These are phyloP conservation scores for Coenonympha glycerion DNA, from an alignment of 2,888 invertebrate genomes.

Conservation along the genomic window DNA sequence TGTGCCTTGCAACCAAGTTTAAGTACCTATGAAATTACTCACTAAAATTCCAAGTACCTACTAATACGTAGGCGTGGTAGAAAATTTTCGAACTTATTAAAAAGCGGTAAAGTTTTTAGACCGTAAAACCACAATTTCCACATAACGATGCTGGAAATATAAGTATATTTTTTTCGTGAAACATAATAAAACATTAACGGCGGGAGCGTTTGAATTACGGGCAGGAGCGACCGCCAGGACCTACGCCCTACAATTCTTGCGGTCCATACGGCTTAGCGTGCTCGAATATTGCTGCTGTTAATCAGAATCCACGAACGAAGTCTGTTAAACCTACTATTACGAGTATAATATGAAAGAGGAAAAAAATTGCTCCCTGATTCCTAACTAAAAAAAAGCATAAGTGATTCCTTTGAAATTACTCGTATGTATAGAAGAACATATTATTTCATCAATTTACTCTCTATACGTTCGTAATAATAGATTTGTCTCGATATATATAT, in stretches of 20 bases:
- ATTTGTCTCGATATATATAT: too few relatives aligned
- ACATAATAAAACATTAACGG: slow-evolving; percentile 39
- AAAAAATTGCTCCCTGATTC: too few relatives aligned
- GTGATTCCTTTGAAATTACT: too few relatives aligned
- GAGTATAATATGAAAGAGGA: slow-evolving; percentile 30
- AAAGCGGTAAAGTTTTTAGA: neutral
- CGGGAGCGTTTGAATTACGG: slow-evolving; percentile 34
- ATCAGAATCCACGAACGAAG: slow-evolving; percentile 51
- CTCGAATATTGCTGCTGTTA: slow-evolving; percentile 66
- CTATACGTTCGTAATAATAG: too few relatives aligned
- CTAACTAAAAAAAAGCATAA: too few relatives aligned
- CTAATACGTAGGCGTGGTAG: too few relatives aligned
- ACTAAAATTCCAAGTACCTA: too few relatives aligned
- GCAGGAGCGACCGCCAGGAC: slow-evolving; percentile 32
- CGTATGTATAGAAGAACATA: too few relatives aligned
- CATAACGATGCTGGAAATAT: neutral
- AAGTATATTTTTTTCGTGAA: neutral
- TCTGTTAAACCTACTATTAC: slow-evolving; percentile 52
- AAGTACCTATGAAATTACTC: too few relatives aligned
- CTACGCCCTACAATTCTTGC: slow-evolving; percentile 44
- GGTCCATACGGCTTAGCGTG: slow-evolving; percentile 45
- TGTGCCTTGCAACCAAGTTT: too few relatives aligned
- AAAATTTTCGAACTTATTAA: too few relatives aligned
- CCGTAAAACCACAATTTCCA: neutral
- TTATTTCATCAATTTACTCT: too few relatives aligned